Evolutionary conservation across 2,113 vertebrate genomes (phyloP).

Genomic region (Syngnathus scovelli): DNA sequence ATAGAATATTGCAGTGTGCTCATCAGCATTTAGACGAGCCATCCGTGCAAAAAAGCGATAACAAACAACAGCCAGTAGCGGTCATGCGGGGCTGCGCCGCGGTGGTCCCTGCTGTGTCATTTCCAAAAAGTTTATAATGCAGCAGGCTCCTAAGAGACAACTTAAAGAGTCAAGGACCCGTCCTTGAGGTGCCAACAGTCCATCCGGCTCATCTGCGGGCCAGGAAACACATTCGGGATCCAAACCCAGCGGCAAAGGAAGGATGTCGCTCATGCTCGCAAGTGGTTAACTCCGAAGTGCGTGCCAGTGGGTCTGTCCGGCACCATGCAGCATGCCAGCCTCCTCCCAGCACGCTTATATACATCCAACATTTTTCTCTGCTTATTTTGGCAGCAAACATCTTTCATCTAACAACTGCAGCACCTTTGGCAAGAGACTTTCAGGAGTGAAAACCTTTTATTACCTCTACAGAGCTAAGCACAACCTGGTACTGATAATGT

Average conservation of each 20-base stretch:
- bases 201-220: conserved; percentile 63
- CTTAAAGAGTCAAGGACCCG: conserved; percentile 62
- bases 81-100: not conserved
- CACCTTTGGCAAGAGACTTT: not conserved
- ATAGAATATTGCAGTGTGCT: conserved; percentile 26
- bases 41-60: conserved; percentile 18
- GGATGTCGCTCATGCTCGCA: conserved; percentile 56
- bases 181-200: conserved; percentile 70
- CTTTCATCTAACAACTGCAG: conserved; percentile 6
- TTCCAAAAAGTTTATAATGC: conserved; percentile 54
- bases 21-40: conserved; percentile 14
- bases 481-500: not conserved
- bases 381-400: conserved; percentile 19
- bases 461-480: not conserved
- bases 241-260: conserved; percentile 56
- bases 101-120: conserved; percentile 29
- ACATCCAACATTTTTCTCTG: conserved; percentile 10
- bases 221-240: conserved; percentile 69
- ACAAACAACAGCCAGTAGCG: conserved; percentile 21
- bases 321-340: not conserved
- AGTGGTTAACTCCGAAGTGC: conserved; percentile 24
- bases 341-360: not conserved
- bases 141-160: conserved; percentile 45
- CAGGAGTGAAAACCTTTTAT: not conserved
- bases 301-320: conserved; percentile 17